phyloP scores from a whole-genome alignment of 2,888 invertebrate species.

The Athetis lepigone region DNA sequence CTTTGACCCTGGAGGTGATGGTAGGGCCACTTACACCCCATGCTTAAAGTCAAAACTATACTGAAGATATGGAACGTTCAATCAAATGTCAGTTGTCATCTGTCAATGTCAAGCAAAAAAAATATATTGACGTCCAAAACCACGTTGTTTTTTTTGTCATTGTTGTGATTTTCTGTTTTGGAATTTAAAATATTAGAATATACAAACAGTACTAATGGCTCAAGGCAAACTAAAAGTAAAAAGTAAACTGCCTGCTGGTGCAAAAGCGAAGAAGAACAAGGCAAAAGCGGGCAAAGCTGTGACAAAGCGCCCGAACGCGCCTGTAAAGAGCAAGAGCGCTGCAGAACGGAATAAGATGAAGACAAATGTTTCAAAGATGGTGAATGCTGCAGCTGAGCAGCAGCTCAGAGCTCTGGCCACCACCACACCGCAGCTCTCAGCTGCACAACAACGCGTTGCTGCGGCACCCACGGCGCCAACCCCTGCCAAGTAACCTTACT shows the following conservation, averaged over 20 bases:
- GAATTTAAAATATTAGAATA: constrained; percentile 11
- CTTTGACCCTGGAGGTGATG: too few species aligned
- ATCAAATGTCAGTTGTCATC: neutral
- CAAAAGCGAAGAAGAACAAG: constrained; percentile 88
- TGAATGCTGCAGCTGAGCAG: constrained; percentile 93
- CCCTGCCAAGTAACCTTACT: constrained; percentile 72
- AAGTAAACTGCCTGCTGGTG: constrained; percentile 90
- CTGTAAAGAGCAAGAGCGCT: constrained; percentile 91
- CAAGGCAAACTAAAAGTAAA: constrained; percentile 93
- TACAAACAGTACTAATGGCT: constrained; percentile 90
- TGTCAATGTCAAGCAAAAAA: constrained; percentile 14
- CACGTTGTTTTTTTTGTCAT: constrained; percentile 44
- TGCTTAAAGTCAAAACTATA: constrained; percentile 3
- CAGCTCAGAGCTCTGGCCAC: constrained; percentile 91
- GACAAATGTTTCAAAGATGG: constrained; percentile 92
- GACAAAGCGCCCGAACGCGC: constrained; percentile 92
- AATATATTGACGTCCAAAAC: constrained; percentile 12
- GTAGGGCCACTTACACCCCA: too few species aligned
- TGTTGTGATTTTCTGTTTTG: constrained; percentile 9
- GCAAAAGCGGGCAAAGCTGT: constrained; percentile 89
- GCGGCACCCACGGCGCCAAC: constrained; percentile 84
- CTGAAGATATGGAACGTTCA: constrained; percentile 9
- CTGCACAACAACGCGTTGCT: constrained; percentile 85
- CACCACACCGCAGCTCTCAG: constrained; percentile 87
- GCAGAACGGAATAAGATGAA: constrained; percentile 92